These are phyloP conservation scores for Meta bourneti DNA, from an alignment of 2,888 invertebrate genomes.

Conservation along the genomic window DNA sequence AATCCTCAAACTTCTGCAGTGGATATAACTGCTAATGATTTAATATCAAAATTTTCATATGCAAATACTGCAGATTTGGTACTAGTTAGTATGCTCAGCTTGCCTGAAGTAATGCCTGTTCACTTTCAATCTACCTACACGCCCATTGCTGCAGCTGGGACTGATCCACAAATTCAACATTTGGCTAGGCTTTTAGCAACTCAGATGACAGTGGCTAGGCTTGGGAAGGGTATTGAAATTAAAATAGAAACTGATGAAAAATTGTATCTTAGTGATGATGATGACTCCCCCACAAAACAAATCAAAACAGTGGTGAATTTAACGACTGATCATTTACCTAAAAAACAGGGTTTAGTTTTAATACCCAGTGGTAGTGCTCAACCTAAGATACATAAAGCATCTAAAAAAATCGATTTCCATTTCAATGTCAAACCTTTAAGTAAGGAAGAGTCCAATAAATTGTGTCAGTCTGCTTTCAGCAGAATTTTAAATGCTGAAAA, in stretches of 20 bases:
- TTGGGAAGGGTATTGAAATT: conserved; percentile 82
- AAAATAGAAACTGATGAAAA: conserved; percentile 45
- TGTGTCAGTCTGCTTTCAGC: conserved; percentile 88
- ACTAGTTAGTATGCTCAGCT: conserved; percentile 85
- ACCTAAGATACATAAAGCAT: conserved; percentile 74
- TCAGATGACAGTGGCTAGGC: conserved; percentile 85
- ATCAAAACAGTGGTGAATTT: conserved; percentile 77
- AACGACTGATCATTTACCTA: conserved; percentile 51
- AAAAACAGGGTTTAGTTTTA: conserved; percentile 61
- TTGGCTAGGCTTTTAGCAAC: conserved; percentile 88
- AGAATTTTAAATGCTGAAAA: conserved; percentile 89
- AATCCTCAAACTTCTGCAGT: conserved; percentile 80
- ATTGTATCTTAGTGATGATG: conserved; percentile 59
- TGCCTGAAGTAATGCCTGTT: conserved; percentile 91
- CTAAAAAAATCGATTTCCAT: conserved; percentile 84
- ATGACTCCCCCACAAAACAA: conserved; percentile 79
- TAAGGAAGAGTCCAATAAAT: conserved; percentile 84
- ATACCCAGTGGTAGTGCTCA: conserved; percentile 68
- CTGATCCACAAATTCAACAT: conserved; percentile 87
- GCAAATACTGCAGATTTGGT: conserved; percentile 86
- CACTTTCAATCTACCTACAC: conserved; percentile 91
- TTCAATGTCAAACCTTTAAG: conserved; percentile 90
- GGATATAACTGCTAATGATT: conserved; percentile 85
- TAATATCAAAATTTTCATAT: conserved; percentile 84
- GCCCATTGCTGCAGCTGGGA: conserved; percentile 93